Conservation (phyloP, 2,113 vertebrate species). For the Antigone vipio region DNA sequence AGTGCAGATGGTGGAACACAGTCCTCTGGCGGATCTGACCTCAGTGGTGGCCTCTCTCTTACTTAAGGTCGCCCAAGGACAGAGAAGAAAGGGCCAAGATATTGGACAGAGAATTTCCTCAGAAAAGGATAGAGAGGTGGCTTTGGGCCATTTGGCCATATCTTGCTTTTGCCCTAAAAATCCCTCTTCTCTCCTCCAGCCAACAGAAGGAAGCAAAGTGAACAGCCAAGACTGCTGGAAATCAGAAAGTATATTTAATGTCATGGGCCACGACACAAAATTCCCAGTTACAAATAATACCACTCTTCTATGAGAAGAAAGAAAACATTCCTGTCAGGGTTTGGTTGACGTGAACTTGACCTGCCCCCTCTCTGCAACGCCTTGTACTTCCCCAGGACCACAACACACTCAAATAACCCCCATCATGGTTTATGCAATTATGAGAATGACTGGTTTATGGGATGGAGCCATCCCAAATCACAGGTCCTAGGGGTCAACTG, state of each 20-base stretch:
- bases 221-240: background rate
- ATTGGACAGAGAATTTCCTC: background rate
- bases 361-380: background rate
- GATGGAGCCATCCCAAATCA: background rate
- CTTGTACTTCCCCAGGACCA: background rate
- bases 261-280: background rate
- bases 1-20: background rate
- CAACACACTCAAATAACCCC: background rate
- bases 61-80: background rate
- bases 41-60: background rate
- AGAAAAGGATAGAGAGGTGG: background rate
- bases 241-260: background rate
- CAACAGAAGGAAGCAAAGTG: background rate
- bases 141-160: background rate
- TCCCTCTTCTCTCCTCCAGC: background rate
- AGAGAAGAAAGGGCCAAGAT: background rate
- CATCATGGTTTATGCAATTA: fast-evolving
- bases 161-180: background rate
- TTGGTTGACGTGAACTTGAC: background rate
- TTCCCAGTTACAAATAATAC: background rate
- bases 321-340: background rate
- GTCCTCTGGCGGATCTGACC: background rate
- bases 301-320: background rate
- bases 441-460: background rate
- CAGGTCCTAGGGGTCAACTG: background rate